Evolutionary conservation across 2,888 invertebrate species (phyloP).

Genomic region (Meteorus cinctellus): DNA sequence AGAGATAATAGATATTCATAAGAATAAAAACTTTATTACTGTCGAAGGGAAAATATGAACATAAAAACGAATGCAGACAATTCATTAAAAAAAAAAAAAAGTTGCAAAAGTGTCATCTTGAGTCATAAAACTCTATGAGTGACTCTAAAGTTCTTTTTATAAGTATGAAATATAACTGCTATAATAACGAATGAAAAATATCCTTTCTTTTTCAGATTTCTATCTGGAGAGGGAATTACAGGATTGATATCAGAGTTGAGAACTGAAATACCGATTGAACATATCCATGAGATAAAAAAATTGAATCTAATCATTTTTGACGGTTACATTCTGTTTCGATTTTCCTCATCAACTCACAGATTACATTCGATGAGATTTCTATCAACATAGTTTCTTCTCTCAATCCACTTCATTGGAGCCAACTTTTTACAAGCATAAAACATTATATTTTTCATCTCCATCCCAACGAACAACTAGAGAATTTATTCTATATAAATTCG

Average conservation of each 20-base stretch:
- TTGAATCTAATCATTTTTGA: background rate
- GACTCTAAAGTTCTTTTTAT: too few relatives aligned
- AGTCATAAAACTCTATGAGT: too few relatives aligned
- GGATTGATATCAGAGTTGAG: background rate
- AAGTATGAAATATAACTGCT: too few relatives aligned
- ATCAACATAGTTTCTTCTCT: constrained; percentile 15
- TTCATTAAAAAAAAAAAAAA: too few relatives aligned
- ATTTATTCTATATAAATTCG: constrained; percentile 6
- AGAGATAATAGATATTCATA: too few relatives aligned
- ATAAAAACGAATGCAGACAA: too few relatives aligned
- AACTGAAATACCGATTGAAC: background rate
- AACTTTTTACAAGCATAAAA: constrained; percentile 33
- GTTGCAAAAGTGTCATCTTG: too few relatives aligned
- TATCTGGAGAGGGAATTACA: background rate
- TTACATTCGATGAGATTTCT: constrained; percentile 31
- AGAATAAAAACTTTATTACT: too few relatives aligned
- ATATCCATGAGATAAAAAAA: background rate
- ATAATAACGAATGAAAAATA: too few relatives aligned
- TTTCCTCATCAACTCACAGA: background rate
- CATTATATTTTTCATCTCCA: constrained; percentile 37
- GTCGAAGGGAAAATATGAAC: too few relatives aligned
- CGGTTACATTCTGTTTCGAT: background rate
- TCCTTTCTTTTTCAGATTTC: too few relatives aligned
- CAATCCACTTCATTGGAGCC: background rate
- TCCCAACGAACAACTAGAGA: constrained; percentile 29